Conservation (phyloP, 1,140 invertebrate species). For the Trichonephila clavipes region DNA sequence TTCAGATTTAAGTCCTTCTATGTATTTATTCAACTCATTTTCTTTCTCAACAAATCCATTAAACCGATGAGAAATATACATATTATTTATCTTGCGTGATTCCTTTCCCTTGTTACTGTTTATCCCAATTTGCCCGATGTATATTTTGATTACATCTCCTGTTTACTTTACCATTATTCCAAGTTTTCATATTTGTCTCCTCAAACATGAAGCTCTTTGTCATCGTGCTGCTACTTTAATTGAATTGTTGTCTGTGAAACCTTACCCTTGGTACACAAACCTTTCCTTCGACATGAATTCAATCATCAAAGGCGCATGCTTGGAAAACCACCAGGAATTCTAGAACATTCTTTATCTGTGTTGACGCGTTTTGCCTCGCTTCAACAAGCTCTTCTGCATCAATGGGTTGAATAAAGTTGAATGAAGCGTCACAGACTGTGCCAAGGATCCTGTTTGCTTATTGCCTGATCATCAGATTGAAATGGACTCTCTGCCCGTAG, state of each 20-base stretch:
- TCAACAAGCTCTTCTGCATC: conserved; percentile 14
- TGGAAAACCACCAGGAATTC: conserved; percentile 10
- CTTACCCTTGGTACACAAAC: background rate
- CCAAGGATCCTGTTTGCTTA: background rate
- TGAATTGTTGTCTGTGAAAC: background rate
- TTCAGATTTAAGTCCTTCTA: too few relatives aligned
- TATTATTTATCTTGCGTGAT: too few relatives aligned
- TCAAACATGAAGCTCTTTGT: too few relatives aligned
- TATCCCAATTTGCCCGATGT: too few relatives aligned
- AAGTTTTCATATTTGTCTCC: too few relatives aligned
- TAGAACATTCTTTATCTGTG: background rate
- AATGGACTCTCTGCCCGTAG: too few relatives aligned
- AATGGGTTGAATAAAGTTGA: background rate
- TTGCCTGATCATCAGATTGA: background rate
- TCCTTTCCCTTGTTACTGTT: too few relatives aligned
- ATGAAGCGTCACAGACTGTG: background rate
- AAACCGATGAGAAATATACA: too few relatives aligned
- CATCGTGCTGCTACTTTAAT: background rate
- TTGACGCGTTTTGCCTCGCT: background rate
- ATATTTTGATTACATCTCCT: too few relatives aligned
- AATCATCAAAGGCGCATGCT: background rate
- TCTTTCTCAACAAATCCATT: too few relatives aligned
- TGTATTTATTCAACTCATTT: too few relatives aligned
- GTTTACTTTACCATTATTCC: too few relatives aligned
- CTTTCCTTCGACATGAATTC: background rate